Evolutionary conservation across 2,797 vertebrate species (phyloP), one percentile per base, ranked within the genome.

Genomic region (Cossypha heuglini): DNA sequence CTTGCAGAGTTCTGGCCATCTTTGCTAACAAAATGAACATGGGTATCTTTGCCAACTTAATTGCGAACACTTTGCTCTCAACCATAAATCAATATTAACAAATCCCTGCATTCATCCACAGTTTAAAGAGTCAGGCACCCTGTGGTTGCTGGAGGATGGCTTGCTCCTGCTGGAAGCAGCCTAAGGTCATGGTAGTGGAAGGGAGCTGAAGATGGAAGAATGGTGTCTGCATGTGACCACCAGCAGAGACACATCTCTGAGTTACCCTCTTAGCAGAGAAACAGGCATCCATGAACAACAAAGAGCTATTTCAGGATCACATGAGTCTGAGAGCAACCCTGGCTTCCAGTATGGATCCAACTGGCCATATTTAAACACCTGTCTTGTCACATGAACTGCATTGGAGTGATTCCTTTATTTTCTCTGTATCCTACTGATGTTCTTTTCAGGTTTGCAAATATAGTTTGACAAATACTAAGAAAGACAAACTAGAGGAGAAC

Each of bases 111-210:
- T 84, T 77, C 6, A 31, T 58, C 17, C 1, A 5, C 4, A 0
- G 7, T 59, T 67, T 52, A 21, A 66, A 63, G 20, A 28, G 19
- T 24, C 9, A 3, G 21, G 31, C 3, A 12, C 24, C 15, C 22
- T 0, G 3, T 4, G 3, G 5, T 13, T 90, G 16, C 33, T 5
- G 9, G 42, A 67, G 48, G 18, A 59, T 1, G 0, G 1, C 28
- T 69, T 69, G 20, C 9, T 29, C 14, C 40, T 76, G 12, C 48
- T 9, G 6, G 49, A 58, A 13, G 16, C 42, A 67, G 45, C 28
- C n/a, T 46, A 2, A 6, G 25, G 8, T 42, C 18, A 13, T 26
- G 80, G 22, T 49, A 25, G 31, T 55, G 33, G 31, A 37, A 25
- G 4, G 22, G 4, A 6, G 16, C 11, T 78, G 40, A 55, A 51